Evolutionary conservation across 2,888 invertebrate species (phyloP).

Genomic region (Branchellion lobata): DNA sequence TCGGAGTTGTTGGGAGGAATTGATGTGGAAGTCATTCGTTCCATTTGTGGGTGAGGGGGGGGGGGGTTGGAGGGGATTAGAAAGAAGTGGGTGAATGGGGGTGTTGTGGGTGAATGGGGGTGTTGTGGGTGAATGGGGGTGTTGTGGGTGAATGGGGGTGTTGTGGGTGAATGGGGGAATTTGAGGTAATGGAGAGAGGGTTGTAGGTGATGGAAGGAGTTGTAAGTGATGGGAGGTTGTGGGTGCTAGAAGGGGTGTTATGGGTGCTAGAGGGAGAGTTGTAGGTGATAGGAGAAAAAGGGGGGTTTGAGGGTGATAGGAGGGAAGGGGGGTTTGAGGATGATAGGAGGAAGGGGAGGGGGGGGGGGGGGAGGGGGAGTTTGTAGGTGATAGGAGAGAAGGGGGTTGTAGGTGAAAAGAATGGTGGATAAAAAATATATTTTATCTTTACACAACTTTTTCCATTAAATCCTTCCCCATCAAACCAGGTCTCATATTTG

Average conservation of each 20-base stretch:
- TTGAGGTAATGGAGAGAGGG: background rate
- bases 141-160: background rate
- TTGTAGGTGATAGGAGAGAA: background rate
- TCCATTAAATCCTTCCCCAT: too few relatives aligned
- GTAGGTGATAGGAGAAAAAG: too few relatives aligned
- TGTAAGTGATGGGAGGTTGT: background rate
- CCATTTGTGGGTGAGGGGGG: background rate
- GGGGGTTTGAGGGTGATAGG: background rate
- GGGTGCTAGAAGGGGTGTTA: background rate
- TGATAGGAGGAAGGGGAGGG: background rate
- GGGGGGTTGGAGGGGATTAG: too few relatives aligned
- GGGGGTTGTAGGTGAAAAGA: background rate
- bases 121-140: background rate
- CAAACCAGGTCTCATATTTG: too few relatives aligned
- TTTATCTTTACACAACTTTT: too few relatives aligned
- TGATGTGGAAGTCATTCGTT: background rate
- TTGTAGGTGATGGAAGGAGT: background rate
- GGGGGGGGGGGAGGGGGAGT: background rate
- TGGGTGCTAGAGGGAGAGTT: background rate
- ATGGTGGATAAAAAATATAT: too few relatives aligned
- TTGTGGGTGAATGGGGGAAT: background rate
- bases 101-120: background rate
- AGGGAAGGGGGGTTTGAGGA: background rate
- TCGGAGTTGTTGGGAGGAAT: background rate
- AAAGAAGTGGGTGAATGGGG: background rate